Evolutionary conservation across 2,888 invertebrate genomes (phyloP).

Genomic region (Mellilla xanthometata): DNA sequence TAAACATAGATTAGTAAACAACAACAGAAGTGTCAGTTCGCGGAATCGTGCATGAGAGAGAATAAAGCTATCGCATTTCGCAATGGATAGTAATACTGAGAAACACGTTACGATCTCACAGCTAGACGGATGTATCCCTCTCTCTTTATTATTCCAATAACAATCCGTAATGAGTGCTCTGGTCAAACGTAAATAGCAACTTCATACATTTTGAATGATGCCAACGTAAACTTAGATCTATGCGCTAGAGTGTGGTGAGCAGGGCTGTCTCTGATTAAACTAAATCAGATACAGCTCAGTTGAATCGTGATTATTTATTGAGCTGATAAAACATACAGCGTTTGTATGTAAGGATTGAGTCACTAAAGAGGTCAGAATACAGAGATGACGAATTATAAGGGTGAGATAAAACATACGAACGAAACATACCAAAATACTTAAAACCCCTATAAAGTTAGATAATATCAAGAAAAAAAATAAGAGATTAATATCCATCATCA

Average conservation of each 20-base stretch:
- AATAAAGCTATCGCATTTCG: slow-evolving; percentile 75
- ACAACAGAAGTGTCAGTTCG: slow-evolving; percentile 76
- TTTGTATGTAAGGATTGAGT: no score
- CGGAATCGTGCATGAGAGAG: slow-evolving; percentile 58
- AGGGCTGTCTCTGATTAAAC: slow-evolving; percentile 50
- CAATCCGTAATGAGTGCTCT: slow-evolving; percentile 82
- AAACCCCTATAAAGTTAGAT: no score
- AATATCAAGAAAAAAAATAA: no score
- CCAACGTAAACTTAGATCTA: slow-evolving; percentile 75
- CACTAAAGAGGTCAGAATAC: no score
- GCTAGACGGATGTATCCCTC: slow-evolving; percentile 71
- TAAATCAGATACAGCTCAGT: no score
- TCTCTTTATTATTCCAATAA: slow-evolving; percentile 82
- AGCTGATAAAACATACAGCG: no score
- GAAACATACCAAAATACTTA: no score
- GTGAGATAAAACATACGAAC: no score
- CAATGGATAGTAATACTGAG: slow-evolving; percentile 69
- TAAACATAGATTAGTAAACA: slow-evolving; percentile 75
- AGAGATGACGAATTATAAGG: no score
- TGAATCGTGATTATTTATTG: no score
- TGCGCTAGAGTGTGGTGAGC: slow-evolving; percentile 58
- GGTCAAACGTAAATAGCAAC: slow-evolving; percentile 81
- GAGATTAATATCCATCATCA: no score
- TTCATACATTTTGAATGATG: slow-evolving; percentile 81
- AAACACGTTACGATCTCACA: slow-evolving; percentile 68